Percentiles rank a stretch among this genome's conserved stretches.
Evolutionary conservation across 2,888 invertebrate genomes (phyloP).

Genomic region (Blastobasis adustella): DNA sequence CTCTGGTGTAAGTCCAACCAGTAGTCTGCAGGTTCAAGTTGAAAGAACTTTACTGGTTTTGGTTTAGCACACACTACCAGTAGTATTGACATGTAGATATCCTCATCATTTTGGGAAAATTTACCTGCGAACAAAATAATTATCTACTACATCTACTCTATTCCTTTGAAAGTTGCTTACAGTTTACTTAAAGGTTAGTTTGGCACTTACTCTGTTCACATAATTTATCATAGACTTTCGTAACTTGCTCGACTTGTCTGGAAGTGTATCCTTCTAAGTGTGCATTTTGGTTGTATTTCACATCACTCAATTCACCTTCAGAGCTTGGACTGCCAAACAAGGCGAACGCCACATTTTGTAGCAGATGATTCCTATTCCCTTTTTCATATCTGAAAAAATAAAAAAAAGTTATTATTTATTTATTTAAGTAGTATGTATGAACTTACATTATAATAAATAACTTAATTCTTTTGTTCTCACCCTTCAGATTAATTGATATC

Average conservation of each 20-base stretch:
- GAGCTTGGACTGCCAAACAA: conserved; percentile 66
- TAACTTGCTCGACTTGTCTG: conserved; percentile 52
- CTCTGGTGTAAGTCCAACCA: conserved; percentile 56
- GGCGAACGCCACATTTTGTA: conserved; percentile 73
- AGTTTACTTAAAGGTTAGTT: neutral
- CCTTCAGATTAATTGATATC: no score
- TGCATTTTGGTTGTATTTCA: conserved; percentile 23
- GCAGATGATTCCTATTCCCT: conserved; percentile 59
- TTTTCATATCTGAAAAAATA: conserved; percentile 63
- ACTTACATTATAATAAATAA: neutral
- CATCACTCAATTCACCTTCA: conserved; percentile 47
- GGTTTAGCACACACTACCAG: conserved; percentile 58
- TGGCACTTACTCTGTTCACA: conserved; percentile 56
- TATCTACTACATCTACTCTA: neutral
- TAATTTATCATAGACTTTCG: conserved; percentile 56
- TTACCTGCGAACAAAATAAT: conserved; percentile 41
- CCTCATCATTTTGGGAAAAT: conserved; percentile 58
- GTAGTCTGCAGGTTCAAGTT: conserved; percentile 44
- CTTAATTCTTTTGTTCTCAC: no score
- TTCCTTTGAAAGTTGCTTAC: neutral
- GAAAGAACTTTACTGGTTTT: conserved; percentile 45
- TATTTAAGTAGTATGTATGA: neutral
- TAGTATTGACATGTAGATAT: conserved; percentile 55
- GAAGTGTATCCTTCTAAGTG: conserved; percentile 58
- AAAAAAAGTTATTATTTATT: neutral